Conservation (phyloP, 2,113 vertebrate genomes). For the Leucosticte australis region DNA sequence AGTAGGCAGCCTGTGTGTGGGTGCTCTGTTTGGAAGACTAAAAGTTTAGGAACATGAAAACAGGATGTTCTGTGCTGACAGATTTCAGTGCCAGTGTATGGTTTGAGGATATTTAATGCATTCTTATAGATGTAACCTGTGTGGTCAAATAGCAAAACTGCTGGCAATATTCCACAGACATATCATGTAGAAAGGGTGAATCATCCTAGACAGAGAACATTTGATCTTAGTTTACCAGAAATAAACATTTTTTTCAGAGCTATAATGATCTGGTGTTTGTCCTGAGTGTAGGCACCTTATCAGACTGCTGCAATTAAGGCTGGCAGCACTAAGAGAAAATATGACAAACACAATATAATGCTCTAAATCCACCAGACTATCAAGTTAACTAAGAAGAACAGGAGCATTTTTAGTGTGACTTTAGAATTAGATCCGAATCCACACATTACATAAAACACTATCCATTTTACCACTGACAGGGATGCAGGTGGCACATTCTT, state of each 20-base stretch:
- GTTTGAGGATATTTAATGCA: not conserved
- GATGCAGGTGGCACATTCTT: not conserved
- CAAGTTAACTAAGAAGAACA: not conserved
- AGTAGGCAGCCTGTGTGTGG: not conserved
- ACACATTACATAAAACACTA: fast-evolving
- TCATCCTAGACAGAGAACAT: not conserved
- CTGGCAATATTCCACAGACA: not conserved
- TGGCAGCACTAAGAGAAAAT: not conserved
- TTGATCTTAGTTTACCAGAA: not conserved
- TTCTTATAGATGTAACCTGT: not conserved
- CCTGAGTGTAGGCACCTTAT: not conserved
- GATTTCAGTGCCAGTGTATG: not conserved
- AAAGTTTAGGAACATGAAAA: not conserved
- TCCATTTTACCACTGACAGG: not conserved
- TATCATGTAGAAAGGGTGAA: not conserved
- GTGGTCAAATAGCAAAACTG: not conserved
- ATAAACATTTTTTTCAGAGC: not conserved
- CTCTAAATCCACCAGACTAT: not conserved
- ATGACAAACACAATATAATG: not conserved
- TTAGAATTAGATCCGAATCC: not conserved
- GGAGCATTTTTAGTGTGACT: not conserved
- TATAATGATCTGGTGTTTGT: not conserved
- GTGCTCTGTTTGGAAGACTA: not conserved
- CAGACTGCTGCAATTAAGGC: not conserved
- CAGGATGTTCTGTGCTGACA: not conserved